Conservation (phyloP, 2,797 vertebrate genomes). For the Hozukius guyotensis region DNA sequence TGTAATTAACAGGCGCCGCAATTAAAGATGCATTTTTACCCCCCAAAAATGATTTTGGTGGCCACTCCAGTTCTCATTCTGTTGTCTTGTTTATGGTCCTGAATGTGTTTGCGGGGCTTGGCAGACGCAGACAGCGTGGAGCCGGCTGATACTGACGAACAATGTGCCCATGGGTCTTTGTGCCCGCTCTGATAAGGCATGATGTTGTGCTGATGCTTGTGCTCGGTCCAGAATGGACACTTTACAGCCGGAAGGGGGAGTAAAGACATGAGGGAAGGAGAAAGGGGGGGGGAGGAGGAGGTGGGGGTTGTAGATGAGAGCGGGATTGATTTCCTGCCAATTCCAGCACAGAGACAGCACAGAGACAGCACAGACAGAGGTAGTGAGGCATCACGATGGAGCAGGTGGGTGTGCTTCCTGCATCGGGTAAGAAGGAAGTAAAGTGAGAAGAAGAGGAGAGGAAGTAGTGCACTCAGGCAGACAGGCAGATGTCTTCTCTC, state of each 20-base stretch:
- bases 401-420: constrained; percentile 69
- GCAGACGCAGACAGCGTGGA: constrained; percentile 55
- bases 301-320: constrained; percentile 47
- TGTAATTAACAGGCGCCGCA: constrained; percentile 87
- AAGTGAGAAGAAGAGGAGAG: constrained; percentile 34
- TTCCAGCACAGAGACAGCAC: constrained; percentile 57
- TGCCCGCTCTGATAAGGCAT: constrained; percentile 74
- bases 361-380: constrained; percentile 51
- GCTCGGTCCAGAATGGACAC: constrained; percentile 67
- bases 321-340: constrained; percentile 78
- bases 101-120: constrained; percentile 52
- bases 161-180: constrained; percentile 72
- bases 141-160: constrained; percentile 74
- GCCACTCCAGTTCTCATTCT: constrained; percentile 73
- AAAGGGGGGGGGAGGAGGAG: background rate
- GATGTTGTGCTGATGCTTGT: constrained; percentile 61
- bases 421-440: constrained; percentile 38
- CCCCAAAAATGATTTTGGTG: constrained; percentile 77
- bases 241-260: constrained; percentile 70
- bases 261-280: constrained; percentile 47
- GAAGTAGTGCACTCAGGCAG: constrained; percentile 40
- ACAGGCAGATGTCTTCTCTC: constrained; percentile 31
- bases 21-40: constrained; percentile 87
- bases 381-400: constrained; percentile 62
- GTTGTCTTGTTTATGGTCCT: constrained; percentile 62